Conservation (phyloP, 2,888 invertebrate species). For the Trichogramma dendrolimi region DNA sequence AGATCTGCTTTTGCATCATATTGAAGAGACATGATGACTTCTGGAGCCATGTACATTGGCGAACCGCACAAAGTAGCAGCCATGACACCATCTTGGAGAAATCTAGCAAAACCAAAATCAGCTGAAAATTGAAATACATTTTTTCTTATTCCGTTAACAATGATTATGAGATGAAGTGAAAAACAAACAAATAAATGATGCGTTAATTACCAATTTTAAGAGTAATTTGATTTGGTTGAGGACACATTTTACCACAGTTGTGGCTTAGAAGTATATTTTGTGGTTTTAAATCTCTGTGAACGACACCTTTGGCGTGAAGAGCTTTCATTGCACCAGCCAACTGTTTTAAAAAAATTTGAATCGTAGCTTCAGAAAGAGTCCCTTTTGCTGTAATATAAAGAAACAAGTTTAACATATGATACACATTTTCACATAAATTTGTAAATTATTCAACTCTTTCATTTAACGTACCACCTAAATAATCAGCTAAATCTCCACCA, state of each 20-base stretch:
- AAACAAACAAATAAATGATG: background rate
- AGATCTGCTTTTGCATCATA: conserved; percentile 99
- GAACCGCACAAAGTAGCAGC: conserved; percentile 99
- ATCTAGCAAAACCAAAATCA: conserved; percentile 98
- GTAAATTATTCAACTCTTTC: background rate
- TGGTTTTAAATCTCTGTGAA: conserved; percentile 98
- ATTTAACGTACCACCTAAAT: conserved; percentile 67
- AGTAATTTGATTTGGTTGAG: conserved; percentile 78
- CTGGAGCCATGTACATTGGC: conserved; percentile 99
- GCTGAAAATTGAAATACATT: conserved; percentile 57
- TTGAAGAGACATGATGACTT: conserved; percentile 98
- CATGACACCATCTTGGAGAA: conserved; percentile 98
- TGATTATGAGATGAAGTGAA: background rate
- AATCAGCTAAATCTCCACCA: conserved; percentile 98
- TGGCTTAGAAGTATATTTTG: conserved; percentile 97
- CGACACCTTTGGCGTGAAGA: conserved; percentile 93
- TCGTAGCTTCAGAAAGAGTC: conserved; percentile 95
- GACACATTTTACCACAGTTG: conserved; percentile 63
- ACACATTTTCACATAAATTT: background rate
- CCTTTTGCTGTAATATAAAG: conserved; percentile 66
- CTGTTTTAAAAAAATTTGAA: conserved; percentile 89
- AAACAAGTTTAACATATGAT: background rate
- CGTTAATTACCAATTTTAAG: conserved; percentile 81
- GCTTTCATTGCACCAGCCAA: conserved; percentile 97
- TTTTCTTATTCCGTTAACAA: background rate